These are phyloP conservation scores for Meliscaeva auricollis DNA, from an alignment of 2,888 invertebrate genomes.

Conservation along the genomic window DNA sequence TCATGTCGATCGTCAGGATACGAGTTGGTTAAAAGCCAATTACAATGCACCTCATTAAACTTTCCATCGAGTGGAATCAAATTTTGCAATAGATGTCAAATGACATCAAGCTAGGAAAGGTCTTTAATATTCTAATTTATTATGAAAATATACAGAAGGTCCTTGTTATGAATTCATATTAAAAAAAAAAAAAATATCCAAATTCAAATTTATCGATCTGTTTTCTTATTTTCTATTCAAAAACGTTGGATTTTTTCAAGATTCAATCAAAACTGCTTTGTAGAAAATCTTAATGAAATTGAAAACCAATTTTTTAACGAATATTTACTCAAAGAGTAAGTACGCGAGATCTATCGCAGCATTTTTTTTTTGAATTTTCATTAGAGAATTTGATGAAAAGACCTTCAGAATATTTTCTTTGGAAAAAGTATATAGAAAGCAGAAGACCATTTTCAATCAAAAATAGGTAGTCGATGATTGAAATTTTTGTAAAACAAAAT, in stretches of 20 bases:
- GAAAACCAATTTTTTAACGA: too few relatives aligned
- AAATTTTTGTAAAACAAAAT: neutral
- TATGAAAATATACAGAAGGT: neutral
- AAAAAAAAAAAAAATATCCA: neutral
- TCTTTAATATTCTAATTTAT: neutral
- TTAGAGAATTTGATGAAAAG: neutral
- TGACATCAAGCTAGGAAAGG: constrained; percentile 10
- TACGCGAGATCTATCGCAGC: too few relatives aligned
- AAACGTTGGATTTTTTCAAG: too few relatives aligned
- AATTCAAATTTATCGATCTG: too few relatives aligned
- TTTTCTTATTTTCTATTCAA: too few relatives aligned
- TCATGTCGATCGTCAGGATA: neutral
- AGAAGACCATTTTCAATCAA: constrained; percentile 20
- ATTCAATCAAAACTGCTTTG: too few relatives aligned
- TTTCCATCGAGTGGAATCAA: constrained; percentile 55
- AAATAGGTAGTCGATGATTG: constrained; percentile 32
- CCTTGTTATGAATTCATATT: neutral
- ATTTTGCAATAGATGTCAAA: constrained; percentile 44
- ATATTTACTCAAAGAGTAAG: too few relatives aligned
- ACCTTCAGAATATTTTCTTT: constrained; percentile 3
- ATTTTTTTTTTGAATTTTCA: neutral
- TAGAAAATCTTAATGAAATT: neutral
- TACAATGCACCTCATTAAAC: constrained; percentile 54
- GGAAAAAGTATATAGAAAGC: too few relatives aligned
- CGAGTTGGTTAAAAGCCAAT: constrained; percentile 42